Base-by-base conservation (phyloP, 2,113 vertebrate species). In the Eubucco bourcierii region DNA sequence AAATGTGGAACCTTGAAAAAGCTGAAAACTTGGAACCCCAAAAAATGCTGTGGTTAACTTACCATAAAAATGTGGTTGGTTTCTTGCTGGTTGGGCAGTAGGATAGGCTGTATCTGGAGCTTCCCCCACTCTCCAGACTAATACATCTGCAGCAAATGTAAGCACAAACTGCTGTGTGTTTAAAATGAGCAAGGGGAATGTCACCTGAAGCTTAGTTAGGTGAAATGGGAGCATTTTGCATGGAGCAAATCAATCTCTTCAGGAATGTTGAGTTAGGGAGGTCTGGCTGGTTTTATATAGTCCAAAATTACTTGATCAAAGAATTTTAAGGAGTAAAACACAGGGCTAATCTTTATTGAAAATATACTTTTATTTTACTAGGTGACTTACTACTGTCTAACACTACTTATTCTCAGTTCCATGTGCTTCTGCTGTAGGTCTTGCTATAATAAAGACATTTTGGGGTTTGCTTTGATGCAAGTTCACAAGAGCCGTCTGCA, bases 301-400 rank as follows among this genome's bases (percentile, higher is more conserved):
- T 93, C 60, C 96, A 84, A 95, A 94, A 94, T 96, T 93, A 94
- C 80, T 93, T 82, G 84, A 94, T 96, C 94, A 96, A 95, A 97
- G 95, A 95, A 96, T 92, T 67, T 83, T 29, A 15, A 84, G 93
- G 34, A 89, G 80, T 91, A 59, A 95, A 92, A 95, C n/a, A 90
- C 77, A 93, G 50, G 79, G 85, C 83, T 91, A 79, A 96, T 95
- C 94, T 94, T 95, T 94, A 91, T 95, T 90, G 96, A 95, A 96
- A 93, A 90, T 95, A 90, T 87, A 70, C 61, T 92, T 59, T 63
- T 89, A 91, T 90, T 95, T 96, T 93, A 89, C 91, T 93, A 93
- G 90, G 68, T 96, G 85, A 88, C 93, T 95, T 95, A 91, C 92
- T 95, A 88, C 93, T 95, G 86, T 90, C 46, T 91, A 95, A 95